Conservation (phyloP, 2,797 vertebrate species). For the Rhodeus uyekii region DNA sequence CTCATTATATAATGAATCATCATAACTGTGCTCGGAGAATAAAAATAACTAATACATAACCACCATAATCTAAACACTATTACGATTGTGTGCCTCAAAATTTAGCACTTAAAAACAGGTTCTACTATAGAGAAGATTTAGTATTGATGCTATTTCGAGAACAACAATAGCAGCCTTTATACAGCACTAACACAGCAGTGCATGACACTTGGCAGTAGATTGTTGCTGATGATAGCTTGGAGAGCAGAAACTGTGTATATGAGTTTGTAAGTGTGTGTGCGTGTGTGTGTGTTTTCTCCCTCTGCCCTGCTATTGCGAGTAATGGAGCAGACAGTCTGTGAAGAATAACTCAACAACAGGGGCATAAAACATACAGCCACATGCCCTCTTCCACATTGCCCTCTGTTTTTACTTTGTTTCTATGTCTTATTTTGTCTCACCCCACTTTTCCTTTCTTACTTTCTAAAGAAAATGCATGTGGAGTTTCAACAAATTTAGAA, state of each 20-base stretch:
- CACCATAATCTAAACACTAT: background rate
- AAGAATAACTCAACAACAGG: conserved; percentile 45
- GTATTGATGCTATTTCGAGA: conserved; percentile 18
- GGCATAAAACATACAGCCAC: conserved; percentile 36
- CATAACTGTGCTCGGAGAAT: conserved; percentile 19
- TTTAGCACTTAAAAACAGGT: conserved; percentile 6
- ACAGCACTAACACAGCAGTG: conserved; percentile 37
- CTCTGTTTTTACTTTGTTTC: background rate
- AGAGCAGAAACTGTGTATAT: conserved; percentile 18
- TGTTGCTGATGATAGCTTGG: conserved; percentile 43
- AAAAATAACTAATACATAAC: conserved; percentile 6
- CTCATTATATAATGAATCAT: conserved; percentile 30
- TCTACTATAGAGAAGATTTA: conserved; percentile 16
- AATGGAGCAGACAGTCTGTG: conserved; percentile 56
- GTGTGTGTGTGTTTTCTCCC: background rate
- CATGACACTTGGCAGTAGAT: conserved; percentile 29
- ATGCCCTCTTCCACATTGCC: background rate
- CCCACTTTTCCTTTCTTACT: background rate
- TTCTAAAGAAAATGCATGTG: conserved; percentile 38
- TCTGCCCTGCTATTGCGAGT: conserved; percentile 45
- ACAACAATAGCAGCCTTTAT: conserved; percentile 23
- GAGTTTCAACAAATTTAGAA: background rate
- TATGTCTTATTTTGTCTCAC: background rate
- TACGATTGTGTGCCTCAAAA: background rate
- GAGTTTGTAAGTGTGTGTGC: background rate